Conservation (phyloP, 2,797 vertebrate species). For the Toxotes lorentzi region DNA sequence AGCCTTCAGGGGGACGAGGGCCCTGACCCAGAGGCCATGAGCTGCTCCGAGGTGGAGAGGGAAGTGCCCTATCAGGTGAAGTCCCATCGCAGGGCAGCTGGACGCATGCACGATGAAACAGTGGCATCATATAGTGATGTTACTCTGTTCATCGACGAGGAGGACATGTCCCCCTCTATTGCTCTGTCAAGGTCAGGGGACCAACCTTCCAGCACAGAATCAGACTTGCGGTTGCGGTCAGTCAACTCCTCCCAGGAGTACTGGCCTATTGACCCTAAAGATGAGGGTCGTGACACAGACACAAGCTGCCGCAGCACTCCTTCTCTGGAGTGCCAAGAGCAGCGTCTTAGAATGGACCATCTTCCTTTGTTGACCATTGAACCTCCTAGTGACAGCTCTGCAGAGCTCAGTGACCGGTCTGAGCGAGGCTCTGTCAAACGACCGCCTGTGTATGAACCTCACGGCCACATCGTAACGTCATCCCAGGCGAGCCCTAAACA, state of each 20-base stretch:
- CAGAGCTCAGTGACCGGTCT: constrained; percentile 92
- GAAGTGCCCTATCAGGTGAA: constrained; percentile 83
- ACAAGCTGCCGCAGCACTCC: constrained; percentile 94
- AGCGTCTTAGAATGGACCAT: constrained; percentile 90
- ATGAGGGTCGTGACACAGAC: constrained; percentile 92
- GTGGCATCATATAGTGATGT: constrained; percentile 95
- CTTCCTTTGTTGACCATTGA: constrained; percentile 93
- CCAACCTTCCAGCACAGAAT: constrained; percentile 89
- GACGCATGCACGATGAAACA: constrained; percentile 90
- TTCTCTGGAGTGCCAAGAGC: constrained; percentile 91
- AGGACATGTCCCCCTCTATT: constrained; percentile 92
- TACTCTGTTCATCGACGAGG: constrained; percentile 96
- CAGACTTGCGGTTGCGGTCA: constrained; percentile 88
- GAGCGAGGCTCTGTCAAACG: constrained; percentile 90
- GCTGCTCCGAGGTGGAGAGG: constrained; percentile 85
- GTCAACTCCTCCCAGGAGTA: constrained; percentile 90
- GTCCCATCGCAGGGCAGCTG: constrained; percentile 83
- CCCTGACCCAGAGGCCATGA: constrained; percentile 81
- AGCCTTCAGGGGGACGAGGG: constrained; percentile 92
- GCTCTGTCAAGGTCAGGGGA: constrained; percentile 88
- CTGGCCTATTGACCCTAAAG: constrained; percentile 93
- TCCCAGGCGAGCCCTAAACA: constrained; percentile 93
- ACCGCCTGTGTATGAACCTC: constrained; percentile 87
- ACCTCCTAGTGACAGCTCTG: constrained; percentile 94
- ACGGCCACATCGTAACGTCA: constrained; percentile 82